phyloP scores from a whole-genome alignment of 1,140 invertebrate genomes.

The Tribolium madens region DNA sequence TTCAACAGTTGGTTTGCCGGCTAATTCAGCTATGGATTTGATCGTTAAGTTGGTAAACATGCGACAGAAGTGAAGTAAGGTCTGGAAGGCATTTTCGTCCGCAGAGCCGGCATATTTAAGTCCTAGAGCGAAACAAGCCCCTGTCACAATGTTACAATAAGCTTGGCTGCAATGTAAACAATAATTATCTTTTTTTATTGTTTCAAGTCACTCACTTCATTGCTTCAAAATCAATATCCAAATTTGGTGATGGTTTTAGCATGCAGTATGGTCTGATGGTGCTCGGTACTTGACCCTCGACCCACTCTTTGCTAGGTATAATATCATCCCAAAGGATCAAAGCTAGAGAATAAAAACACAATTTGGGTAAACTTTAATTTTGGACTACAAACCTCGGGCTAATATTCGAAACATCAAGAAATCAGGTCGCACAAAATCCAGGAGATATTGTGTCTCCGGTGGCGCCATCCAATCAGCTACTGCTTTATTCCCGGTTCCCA shows the following conservation, averaged over 20 bases:
- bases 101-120: constrained; percentile 94
- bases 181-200: background rate
- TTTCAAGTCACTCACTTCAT: constrained; percentile 79
- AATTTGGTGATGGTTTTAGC: constrained; percentile 75
- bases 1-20: constrained; percentile 91
- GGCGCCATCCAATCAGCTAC: constrained; percentile 95
- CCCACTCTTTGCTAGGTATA: constrained; percentile 84
- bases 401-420: constrained; percentile 88
- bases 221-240: constrained; percentile 89
- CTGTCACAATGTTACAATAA: constrained; percentile 95
- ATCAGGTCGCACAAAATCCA: constrained; percentile 95
- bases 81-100: constrained; percentile 83
- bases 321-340: constrained; percentile 91
- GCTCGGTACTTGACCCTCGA: constrained; percentile 84
- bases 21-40: constrained; percentile 84
- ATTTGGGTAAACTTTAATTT: background rate
- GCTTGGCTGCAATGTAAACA: constrained; percentile 80
- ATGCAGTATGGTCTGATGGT: constrained; percentile 80
- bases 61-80: constrained; percentile 76
- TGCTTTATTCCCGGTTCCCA: constrained; percentile 86
- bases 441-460: constrained; percentile 89
- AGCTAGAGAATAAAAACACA: constrained; percentile 44
- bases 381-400: constrained; percentile 70
- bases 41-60: constrained; percentile 75
- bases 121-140: constrained; percentile 94